Conservation (phyloP, 92 coral and sea anemone species). For the Paragorgia papillata region DNA sequence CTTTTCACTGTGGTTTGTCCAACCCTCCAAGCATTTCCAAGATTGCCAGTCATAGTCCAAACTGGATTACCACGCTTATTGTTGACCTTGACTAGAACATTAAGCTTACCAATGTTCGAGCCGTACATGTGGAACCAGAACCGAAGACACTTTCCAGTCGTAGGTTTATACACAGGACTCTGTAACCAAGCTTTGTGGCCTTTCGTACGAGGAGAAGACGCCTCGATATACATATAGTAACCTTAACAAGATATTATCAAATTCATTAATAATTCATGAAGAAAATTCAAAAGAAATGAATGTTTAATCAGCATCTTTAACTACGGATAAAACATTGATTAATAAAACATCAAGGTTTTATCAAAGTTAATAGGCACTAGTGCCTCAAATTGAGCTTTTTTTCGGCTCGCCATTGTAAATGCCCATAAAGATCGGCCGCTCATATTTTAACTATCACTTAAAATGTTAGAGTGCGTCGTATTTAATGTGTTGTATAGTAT, state of each 20-base stretch:
- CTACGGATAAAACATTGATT: no score
- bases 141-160: constrained; percentile 90
- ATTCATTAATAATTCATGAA: no score
- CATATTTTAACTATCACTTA: no score
- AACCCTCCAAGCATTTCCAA: constrained; percentile 86
- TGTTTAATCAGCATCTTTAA: no score
- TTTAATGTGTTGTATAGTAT: no score
- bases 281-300: no score
- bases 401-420: no score
- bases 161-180: constrained; percentile 80
- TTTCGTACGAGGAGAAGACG: constrained; percentile 83
- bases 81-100: constrained; percentile 79
- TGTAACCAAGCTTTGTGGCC: constrained; percentile 98
- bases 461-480: no score
- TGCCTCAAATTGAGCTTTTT: no score
- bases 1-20: constrained; percentile 87
- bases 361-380: no score
- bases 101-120: constrained; percentile 70
- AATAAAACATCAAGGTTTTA: no score
- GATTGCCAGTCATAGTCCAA: constrained; percentile 88
- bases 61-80: constrained; percentile 77
- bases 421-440: no score
- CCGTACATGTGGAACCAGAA: constrained; percentile 99
- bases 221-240: constrained; percentile 93
- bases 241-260: constrained; percentile 52